These are phyloP conservation scores for Porites australiensis DNA, from an alignment of 64 coral and sea anemone genomes.

Conservation along the genomic window DNA sequence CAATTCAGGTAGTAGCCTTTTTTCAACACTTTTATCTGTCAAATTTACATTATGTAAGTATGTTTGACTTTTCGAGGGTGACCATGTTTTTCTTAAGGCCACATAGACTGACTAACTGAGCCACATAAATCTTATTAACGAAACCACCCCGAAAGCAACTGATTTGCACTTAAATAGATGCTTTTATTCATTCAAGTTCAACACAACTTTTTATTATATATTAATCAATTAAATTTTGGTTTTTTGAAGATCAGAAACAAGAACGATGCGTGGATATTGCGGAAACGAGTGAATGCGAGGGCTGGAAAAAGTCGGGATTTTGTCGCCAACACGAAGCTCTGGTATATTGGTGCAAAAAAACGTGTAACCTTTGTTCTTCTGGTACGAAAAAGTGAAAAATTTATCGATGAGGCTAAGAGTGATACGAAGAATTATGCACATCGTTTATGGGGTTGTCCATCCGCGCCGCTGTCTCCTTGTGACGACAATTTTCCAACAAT, in stretches of 20 bases:
- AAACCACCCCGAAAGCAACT: too few relatives aligned
- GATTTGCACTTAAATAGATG: too few relatives aligned
- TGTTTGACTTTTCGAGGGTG: not conserved
- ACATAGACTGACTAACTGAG: too few relatives aligned
- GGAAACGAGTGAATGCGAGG: not conserved
- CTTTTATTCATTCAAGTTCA: too few relatives aligned
- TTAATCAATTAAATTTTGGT: not conserved
- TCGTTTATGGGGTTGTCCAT: too few relatives aligned
- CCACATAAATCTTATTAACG: too few relatives aligned
- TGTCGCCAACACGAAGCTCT: constrained; percentile 31
- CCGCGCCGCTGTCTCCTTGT: too few relatives aligned
- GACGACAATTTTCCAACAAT: too few relatives aligned
- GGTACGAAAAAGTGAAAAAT: not conserved
- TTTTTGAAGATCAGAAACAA: not conserved
- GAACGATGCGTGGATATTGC: constrained; percentile 9
- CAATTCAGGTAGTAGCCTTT: not conserved
- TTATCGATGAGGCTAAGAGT: not conserved
- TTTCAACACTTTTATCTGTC: not conserved
- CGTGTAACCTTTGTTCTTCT: constrained; percentile 49
- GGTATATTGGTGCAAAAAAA: constrained; percentile 67
- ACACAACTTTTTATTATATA: not conserved
- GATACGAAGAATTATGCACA: not conserved
- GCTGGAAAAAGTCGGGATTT: constrained; percentile 24
- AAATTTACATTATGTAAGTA: not conserved
- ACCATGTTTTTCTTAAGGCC: too few relatives aligned